phyloP scores from a whole-genome alignment of 2,797 vertebrate genomes.

The Rhinoraja longicauda region DNA sequence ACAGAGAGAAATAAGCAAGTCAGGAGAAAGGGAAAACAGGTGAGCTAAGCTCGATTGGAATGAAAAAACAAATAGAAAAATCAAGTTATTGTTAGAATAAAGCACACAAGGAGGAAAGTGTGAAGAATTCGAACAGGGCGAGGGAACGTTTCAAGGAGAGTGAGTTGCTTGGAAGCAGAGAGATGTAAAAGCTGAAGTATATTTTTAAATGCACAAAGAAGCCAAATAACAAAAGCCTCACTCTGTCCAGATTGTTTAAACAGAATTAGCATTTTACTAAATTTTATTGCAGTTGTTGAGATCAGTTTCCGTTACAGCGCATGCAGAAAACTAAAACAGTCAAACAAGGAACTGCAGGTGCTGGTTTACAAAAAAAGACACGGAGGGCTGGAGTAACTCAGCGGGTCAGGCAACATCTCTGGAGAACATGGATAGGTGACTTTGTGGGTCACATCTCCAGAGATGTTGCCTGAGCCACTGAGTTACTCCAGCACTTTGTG shows the following conservation, averaged over 20 bases:
- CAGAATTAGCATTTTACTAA: background rate
- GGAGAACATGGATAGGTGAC: no score
- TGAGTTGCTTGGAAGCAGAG: background rate
- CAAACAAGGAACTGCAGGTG: no score
- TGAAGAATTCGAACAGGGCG: background rate
- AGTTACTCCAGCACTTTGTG: no score
- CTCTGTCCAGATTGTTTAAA: background rate
- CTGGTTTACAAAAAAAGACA: no score
- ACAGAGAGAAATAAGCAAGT: background rate
- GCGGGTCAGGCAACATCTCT: no score
- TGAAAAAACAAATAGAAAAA: background rate
- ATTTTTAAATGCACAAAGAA: slow-evolving; percentile 19
- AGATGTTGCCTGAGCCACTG: no score
- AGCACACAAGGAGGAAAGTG: background rate
- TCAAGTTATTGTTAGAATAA: background rate
- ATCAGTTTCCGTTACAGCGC: background rate
- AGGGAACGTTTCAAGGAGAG: background rate
- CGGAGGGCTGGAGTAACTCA: no score
- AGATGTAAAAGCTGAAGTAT: background rate
- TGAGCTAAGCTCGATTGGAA: background rate
- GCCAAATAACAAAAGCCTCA: background rate
- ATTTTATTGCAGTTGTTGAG: background rate
- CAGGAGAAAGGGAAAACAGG: background rate
- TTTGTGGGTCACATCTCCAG: no score
- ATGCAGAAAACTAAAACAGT: background rate